phyloP scores from a whole-genome alignment of 1,140 invertebrate species.

The Lordiphosa collinella region DNA sequence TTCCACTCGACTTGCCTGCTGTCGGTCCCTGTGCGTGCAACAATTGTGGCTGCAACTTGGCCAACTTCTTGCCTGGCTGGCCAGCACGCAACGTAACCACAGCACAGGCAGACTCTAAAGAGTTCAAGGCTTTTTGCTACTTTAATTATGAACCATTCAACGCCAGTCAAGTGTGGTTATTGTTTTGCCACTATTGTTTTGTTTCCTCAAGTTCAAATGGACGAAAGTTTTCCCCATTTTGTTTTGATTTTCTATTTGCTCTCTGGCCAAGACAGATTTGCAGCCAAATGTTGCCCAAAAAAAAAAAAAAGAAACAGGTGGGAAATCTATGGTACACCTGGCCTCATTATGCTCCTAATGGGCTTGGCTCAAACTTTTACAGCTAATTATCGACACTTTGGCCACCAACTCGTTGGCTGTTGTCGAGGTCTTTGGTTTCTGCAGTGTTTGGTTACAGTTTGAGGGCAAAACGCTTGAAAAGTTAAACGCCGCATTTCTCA shows the following conservation, averaged over 20 bases:
- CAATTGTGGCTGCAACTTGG: conserved; percentile 70
- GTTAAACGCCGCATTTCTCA: conserved; percentile 37
- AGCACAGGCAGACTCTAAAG: conserved; percentile 27
- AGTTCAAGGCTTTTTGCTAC: conserved; percentile 60
- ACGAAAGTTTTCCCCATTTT: conserved; percentile 46
- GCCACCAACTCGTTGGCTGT: conserved; percentile 8
- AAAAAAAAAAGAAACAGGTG: conserved; percentile 3
- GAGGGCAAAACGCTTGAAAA: conserved; percentile 23
- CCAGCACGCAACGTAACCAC: conserved; percentile 60
- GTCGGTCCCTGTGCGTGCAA: conserved; percentile 50
- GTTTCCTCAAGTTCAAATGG: conserved; percentile 42
- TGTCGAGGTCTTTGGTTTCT: conserved; percentile 18
- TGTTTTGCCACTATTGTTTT: conserved; percentile 37
- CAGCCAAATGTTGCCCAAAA: conserved; percentile 1
- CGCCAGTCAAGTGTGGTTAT: conserved; percentile 61
- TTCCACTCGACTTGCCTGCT: too few species aligned
- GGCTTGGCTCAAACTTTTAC: conserved; percentile 60
- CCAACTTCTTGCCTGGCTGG: conserved; percentile 37
- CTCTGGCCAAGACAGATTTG: conserved; percentile 25
- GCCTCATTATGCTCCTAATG: conserved; percentile 72
- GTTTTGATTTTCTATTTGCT: conserved; percentile 15
- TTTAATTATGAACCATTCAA: conserved; percentile 66
- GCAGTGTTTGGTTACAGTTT: conserved; percentile 20
- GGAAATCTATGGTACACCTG: conserved; percentile 25
- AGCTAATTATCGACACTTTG: conserved; percentile 74